Evolutionary conservation across 2,888 invertebrate species (phyloP), one percentile per base, ranked within the genome.

Genomic region (Drosophila bunnanda): DNA sequence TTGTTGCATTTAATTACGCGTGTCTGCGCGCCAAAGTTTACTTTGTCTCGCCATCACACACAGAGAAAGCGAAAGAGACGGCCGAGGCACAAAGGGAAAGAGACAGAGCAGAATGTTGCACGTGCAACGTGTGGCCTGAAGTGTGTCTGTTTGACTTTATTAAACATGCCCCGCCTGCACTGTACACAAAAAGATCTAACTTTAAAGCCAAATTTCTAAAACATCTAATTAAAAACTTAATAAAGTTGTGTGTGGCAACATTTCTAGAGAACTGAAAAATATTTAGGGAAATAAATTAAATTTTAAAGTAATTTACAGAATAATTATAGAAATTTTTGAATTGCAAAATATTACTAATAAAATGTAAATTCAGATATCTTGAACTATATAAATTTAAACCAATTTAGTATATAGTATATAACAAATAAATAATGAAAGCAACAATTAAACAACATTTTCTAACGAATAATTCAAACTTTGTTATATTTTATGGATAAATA

Each of bases 1-100:
- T 83, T 83, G 86, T 72, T 86, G 82, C 87, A 80, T 86, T 82
- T 82, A 82, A 82, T 82, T 82, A 83, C 83, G 83, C 86, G 80
- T 83, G 83, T 76, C 86, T 80, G 78, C 58, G 61, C 82, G 68
- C 54, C 70, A 71, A 81, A 84, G 79, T 85, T 85, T 80, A 76
- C 81, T 85, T 80, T 81, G 82, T 77, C 82, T 77, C 80, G 77
- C 71, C 82, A 79, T 72, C 58, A 54, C 46, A 75, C 28, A 73
- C 69, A 56, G 38, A 38, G 44, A 17, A 44, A 38, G 61, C 28
- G 38, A 13, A 13, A 30, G 59, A 32, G 30, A 30, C 15, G 17
- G n/a, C 17, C 15, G 28, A 7, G 41, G 41, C 22, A 43, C 43
- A 52, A 44, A 46, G 36, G 28, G 52, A 41, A 10, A 20, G 54